phyloP scores from a whole-genome alignment of 1,140 invertebrate species.

The Heliconius congener region DNA sequence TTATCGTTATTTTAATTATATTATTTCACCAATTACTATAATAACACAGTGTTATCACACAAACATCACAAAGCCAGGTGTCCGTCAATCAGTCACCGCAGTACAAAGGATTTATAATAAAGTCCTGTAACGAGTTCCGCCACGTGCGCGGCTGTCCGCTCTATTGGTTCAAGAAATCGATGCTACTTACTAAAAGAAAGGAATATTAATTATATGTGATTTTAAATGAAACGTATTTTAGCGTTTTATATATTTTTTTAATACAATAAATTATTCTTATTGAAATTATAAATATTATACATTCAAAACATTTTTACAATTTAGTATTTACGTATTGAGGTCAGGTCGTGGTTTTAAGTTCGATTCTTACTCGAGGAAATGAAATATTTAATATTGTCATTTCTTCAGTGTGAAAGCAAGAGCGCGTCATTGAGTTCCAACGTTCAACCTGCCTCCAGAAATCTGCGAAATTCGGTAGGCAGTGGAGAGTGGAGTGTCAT shows the following conservation, averaged over 20 bases:
- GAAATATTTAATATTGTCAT: no score
- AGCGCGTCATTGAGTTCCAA: no score
- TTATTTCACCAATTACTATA: background rate
- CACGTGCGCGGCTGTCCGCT: constrained; percentile 46
- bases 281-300: no score
- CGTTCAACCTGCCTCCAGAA: no score
- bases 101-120: constrained; percentile 33
- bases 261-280: no score
- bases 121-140: constrained; percentile 20
- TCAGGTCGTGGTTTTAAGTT: no score
- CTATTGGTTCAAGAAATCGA: constrained; percentile 41
- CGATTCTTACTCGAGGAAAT: no score
- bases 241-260: background rate
- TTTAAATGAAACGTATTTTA: background rate
- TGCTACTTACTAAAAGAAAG: constrained; percentile 16
- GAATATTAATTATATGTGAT: constrained; percentile 22
- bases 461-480: no score
- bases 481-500: no score
- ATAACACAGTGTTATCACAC: background rate
- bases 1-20: background rate
- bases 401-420: no score
- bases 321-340: no score
- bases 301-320: no score
- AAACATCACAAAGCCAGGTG: constrained; percentile 36
- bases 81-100: constrained; percentile 33